Base-by-base conservation (phyloP, 2,113 vertebrate species). In the Lucifuga dentata region DNA sequence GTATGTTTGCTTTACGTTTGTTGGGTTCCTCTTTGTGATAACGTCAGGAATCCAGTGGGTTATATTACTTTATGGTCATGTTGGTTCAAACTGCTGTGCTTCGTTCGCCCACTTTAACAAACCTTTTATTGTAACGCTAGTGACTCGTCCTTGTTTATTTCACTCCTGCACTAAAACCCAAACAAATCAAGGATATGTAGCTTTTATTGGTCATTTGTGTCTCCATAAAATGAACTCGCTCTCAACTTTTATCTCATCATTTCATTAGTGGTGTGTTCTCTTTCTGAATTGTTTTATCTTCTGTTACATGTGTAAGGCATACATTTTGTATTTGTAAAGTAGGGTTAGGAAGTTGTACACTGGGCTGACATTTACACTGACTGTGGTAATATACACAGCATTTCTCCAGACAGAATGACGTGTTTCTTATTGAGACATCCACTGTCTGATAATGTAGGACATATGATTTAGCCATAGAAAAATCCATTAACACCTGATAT, bases 61-160 rank as follows among this genome's bases (percentile, higher is more conserved):
- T 72, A 39, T 60, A 51, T 82, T 81, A 57, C 63, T 85, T 85
- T 74, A 62, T 85, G 65, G 70, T 84, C 60, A 73, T 68, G 61
- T 85, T 80, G 67, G 76, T 56, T 80, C 77, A 40, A 62, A 62
- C 80, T 84, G 73, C 81, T 87, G 82, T 80, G 74, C 85, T 83
- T 24, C 12, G 26, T 80, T 81, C 76, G 32, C 40, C 66, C 56
- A 21, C 33, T 52, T 39, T 51, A 70, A 55, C 39, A 66, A 71
- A 76, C 38, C 43, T 41, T 41, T 77, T 68, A 15, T 77, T 75
- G 77, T 89, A 80, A 70, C 80, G 56, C 81, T 85, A 79, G 85
- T 86, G 84, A 87, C 68, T 87, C 83, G 59, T 90, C 83, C 86
- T 87, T 85, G 77, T 87, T 90, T 89, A 85, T 89, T 90, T 84